Base-by-base conservation (phyloP, 2,888 invertebrate species). In the Apamea sordens region DNA sequence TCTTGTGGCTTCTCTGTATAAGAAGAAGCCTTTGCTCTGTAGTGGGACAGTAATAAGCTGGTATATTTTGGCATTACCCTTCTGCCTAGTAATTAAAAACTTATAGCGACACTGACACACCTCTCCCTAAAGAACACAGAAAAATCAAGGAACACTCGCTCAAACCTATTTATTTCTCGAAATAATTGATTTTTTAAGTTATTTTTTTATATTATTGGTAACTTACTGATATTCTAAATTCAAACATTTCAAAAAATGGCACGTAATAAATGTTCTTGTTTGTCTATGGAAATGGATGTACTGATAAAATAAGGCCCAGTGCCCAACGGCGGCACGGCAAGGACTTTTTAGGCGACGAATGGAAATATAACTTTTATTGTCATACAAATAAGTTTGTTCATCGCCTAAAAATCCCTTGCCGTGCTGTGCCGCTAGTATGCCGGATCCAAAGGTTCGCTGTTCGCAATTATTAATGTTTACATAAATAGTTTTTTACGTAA, bases 101-200 rank as follows among this genome's bases (percentile, higher is more conserved):
- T n/a, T 18, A 21, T 15, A 7, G 0, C 7, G n/a, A 24, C 5
- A 47, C 6, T 28, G 21, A 28, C 32, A 64, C 64, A 21, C 10
- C 28, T 65, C 59, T 53, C 15, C 6, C 2, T 6, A 64, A 84
- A 64, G 64, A 79, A 83, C 84, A 80, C 36, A 71, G 68, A 47
- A 78, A 71, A 87, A 73, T 61, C 69, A 75, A 75, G 65, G 61
- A 73, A 65, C 21, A 73, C 65, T 76, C 79, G 88, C 85, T 89
- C 86, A 89, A 89, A 85, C 79, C 83, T 86, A 89, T 87, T 89
- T 88, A 89, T 89, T 89, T 85, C 77, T 89, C 73, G 77, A 81
- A 82, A 78, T 87, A 87, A 83, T 85, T 76, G 69, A 83, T 70
- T 77, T 69, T 56, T 65, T 86, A 82, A 88, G 75, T 82, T 86